Conservation (phyloP, 2,888 invertebrate genomes). For the Sepiola atlantica region DNA sequence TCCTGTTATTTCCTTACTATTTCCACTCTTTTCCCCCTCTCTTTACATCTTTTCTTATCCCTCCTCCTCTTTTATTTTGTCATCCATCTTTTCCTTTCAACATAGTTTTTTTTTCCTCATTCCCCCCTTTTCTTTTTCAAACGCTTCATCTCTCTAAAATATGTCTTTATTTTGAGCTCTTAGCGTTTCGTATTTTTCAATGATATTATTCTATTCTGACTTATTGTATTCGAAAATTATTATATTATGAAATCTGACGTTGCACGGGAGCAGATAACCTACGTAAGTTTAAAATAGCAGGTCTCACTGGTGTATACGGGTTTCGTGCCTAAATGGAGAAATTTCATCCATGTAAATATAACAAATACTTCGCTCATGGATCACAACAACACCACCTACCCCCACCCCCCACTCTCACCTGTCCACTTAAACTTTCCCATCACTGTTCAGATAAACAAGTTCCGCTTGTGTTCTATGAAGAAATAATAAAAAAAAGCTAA, state of each 20-base stretch:
- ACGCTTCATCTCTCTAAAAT: not conserved
- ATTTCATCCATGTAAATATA: not conserved
- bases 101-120: not conserved
- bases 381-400: not conserved
- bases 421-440: not conserved
- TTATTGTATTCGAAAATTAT: too few relatives aligned
- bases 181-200: too few relatives aligned
- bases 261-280: too few relatives aligned
- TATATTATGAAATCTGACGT: too few relatives aligned
- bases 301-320: too few relatives aligned
- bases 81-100: not conserved
- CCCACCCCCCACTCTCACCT: not conserved
- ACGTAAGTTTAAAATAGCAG: too few relatives aligned
- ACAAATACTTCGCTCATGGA: not conserved
- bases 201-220: too few relatives aligned
- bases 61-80: not conserved
- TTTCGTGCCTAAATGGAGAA: not conserved
- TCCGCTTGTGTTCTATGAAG: not conserved
- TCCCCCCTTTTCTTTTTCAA: not conserved
- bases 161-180: too few relatives aligned
- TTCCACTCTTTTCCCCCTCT: not conserved
- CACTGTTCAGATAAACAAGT: not conserved
- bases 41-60: rapidly evolving
- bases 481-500: not conserved
- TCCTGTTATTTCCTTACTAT: too few relatives aligned